Evolutionary conservation across 1,140 invertebrate genomes (phyloP), one percentile per base, ranked within the genome.

Genomic region (Procambarus clarkii): DNA sequence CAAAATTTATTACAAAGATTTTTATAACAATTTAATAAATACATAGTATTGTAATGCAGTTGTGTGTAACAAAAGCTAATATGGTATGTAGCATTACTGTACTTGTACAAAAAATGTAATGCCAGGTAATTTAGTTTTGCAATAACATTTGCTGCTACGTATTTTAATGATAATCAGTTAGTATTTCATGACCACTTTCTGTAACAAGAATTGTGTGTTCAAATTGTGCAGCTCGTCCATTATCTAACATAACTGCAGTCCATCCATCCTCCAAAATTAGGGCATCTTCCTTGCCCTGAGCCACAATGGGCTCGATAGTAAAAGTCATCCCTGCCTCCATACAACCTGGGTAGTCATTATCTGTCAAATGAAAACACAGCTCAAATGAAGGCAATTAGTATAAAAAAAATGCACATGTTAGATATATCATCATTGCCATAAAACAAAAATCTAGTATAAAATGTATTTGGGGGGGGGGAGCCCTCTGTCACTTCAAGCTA

Each of bases 171-270:
- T 74, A 92, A 21, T 81, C 45, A 4, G 94, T 95, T 11, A 95
- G 88, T n/a, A 95, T 94, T 83, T 95, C 94, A 78, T 93, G 93
- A 9, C 94, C 94, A 86, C 91, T 64, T 4, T 96, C 95, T 7
- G 97, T 98, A 18, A 99, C 97, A 0, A 98, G 95, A 78, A 99
- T 95, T 0, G 98, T 99, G 94, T 99, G 98, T 95, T 99, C 98
- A 92, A 96, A 97, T 95, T 99, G 98, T 50, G 98, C 98, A 34
- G 97, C 96, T 94, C 98, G 95, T 7, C 97, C 95, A 93, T 96
- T 95, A 94, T 99, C 98, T 9, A 95, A 90, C 0, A 97, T 98
- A 0, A 97, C 95, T 9, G 97, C 96, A 2, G 98, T 99, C 98
- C 98, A 99, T 0, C 97, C 96, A 95, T 99, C 98, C 71, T 97